Base-by-base conservation (phyloP, 2,888 invertebrate genomes). In the Drosophila pseudotalamancana region DNA sequence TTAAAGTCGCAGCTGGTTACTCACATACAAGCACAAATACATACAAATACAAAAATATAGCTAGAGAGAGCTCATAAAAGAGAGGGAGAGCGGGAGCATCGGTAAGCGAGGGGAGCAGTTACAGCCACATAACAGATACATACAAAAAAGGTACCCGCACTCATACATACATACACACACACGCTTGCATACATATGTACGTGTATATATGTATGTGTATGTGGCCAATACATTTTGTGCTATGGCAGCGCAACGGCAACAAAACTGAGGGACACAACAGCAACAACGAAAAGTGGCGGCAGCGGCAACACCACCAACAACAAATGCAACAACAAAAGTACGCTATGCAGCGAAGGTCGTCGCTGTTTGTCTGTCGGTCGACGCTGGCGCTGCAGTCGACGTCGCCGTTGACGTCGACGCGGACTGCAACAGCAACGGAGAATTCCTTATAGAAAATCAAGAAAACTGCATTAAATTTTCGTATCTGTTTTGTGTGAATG, bases 391-490 rank as follows among this genome's bases (percentile, higher is more conserved):
- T n/a, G n/a, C n/a, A n/a, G n/a, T n/a, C 21, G 32, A 54, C 77
- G 66, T 27, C 16, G 32, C 51, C 77, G 66, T 27, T 12, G 29
- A 42, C 67, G 45, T 49, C 39, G 43, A 48, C 72, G 43, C 37
- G 32, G 45, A 9, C 68, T 39, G 60, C 25, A 31, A 31, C 46
- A 51, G 32, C 35, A 60, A 64, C 67, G 72, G 45, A 80, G 61
- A 72, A 71, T 84, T 81, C 71, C 71, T 81, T 67, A 77, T 87
- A 77, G 87, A 84, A 81, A 81, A 81, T 81, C 60, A 71, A 84
- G 82, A 87, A 87, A 81, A 81, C 67, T 81, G 80, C 87, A 81
- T 81, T 77, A 84, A 65, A 77, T 81, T 84, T 84, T 87, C 65
- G 77, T 83, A 72, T 72, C 53, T 75, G 48, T 39, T 56, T 49